Conservation (phyloP, 2,113 vertebrate species). For the Pedetes capensis region DNA sequence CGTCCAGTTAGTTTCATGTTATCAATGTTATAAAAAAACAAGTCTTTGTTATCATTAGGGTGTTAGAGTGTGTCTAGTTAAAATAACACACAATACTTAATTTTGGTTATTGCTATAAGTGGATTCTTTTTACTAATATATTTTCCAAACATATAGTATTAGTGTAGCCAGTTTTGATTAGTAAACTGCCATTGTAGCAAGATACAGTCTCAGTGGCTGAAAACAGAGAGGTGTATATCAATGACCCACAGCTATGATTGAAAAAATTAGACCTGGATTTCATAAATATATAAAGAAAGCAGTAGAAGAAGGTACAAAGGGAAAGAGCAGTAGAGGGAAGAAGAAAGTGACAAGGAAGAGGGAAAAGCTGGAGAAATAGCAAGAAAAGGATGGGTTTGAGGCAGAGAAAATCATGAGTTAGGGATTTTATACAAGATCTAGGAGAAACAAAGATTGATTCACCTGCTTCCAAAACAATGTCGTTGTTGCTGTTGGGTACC, state of each 20-base stretch:
- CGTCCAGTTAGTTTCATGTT: not conserved
- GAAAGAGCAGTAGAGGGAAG: too few species aligned
- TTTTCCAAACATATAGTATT: not conserved
- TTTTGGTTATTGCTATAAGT: not conserved
- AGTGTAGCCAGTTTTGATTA: not conserved
- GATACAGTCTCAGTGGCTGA: not conserved
- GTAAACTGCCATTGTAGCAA: not conserved
- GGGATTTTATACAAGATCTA: not conserved
- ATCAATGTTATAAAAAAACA: conserved; percentile 7
- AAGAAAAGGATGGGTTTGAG: not conserved
- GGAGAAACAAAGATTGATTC: not conserved
- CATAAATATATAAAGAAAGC: not conserved
- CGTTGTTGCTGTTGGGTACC: too few species aligned
- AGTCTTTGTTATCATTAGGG: not conserved
- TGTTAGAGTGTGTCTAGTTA: conserved; percentile 21
- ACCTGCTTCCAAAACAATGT: not conserved
- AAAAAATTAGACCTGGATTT: not conserved
- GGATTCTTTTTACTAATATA: not conserved
- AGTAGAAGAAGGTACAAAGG: too few species aligned
- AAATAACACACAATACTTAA: conserved; percentile 15
- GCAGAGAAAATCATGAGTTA: not conserved
- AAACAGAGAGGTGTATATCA: not conserved
- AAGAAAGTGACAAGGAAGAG: not conserved
- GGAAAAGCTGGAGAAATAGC: too few species aligned
- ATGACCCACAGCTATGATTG: not conserved